Conservation (phyloP, 2,113 vertebrate genomes). For the Craseonycteris thonglongyai region DNA sequence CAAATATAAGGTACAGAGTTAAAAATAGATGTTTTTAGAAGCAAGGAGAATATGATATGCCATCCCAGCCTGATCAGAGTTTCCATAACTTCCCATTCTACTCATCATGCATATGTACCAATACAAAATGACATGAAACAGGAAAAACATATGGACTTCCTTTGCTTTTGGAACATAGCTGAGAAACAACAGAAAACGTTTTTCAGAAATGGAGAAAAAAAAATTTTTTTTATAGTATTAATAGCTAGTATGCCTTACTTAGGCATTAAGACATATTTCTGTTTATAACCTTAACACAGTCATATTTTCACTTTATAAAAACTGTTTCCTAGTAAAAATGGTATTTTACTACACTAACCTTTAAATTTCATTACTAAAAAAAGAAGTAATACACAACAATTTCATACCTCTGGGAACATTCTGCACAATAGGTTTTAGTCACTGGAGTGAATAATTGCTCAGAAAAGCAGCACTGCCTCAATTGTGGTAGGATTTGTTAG, state of each 20-base stretch:
- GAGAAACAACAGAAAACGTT: slow-evolving; percentile 33
- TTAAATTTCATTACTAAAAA: slow-evolving; percentile 46
- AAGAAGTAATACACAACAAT: slow-evolving; percentile 27
- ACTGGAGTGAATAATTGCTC: slow-evolving; percentile 59
- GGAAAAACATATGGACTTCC: slow-evolving; percentile 13
- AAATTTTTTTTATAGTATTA: not conserved
- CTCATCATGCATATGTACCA: not conserved
- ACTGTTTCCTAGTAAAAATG: slow-evolving; percentile 50
- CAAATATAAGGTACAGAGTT: slow-evolving; percentile 36
- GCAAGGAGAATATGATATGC: not conserved
- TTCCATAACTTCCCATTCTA: too few species aligned
- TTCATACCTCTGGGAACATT: slow-evolving; percentile 51
- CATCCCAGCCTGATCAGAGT: not conserved
- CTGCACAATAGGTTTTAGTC: slow-evolving; percentile 34
- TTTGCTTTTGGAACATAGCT: slow-evolving; percentile 43
- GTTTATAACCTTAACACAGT: slow-evolving; percentile 30
- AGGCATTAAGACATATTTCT: slow-evolving; percentile 39
- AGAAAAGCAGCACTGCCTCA: slow-evolving; percentile 43
- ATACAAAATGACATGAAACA: slow-evolving; percentile 2
- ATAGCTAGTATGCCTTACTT: slow-evolving; percentile 19
- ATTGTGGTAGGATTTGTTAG: slow-evolving; percentile 46
- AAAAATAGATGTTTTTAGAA: too few species aligned
- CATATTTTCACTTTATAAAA: slow-evolving; percentile 58
- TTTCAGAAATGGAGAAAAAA: slow-evolving; percentile 44
- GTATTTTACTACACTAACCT: slow-evolving; percentile 30